A percentile compares a stretch with the other conserved stretches of the same genome.
phyloP scores from a whole-genome alignment of 2,888 invertebrate genomes.

The Drosophila yooni region DNA sequence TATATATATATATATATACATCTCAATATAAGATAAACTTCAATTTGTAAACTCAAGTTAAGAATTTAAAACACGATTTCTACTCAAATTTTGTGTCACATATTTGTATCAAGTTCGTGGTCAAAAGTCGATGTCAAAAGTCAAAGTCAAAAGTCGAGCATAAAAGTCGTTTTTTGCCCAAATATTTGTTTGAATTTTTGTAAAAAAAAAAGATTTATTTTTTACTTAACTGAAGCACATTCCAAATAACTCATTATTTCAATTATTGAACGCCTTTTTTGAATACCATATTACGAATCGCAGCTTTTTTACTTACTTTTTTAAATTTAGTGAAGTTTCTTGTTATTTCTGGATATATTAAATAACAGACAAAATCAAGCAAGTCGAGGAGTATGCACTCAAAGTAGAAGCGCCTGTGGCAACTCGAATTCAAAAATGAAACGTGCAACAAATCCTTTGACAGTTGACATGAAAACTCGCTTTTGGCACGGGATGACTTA shows the following conservation, averaged over 20 bases:
- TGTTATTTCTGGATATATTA: neutral
- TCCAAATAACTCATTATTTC: neutral
- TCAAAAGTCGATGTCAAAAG: neutral
- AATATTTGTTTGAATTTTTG: neutral
- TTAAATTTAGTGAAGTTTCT: neutral
- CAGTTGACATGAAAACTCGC: slow-evolving; percentile 78
- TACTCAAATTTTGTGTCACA: too few relatives aligned
- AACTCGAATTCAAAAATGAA: slow-evolving; percentile 21
- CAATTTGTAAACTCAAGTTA: neutral
- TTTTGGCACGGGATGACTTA: slow-evolving; percentile 53
- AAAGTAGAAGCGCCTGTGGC: slow-evolving; percentile 20
- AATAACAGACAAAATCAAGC: neutral
- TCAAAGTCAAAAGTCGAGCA: neutral
- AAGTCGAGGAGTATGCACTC: neutral
- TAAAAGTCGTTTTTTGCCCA: neutral
- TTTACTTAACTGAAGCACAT: neutral
- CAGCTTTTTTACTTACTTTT: too few relatives aligned
- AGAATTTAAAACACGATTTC: neutral
- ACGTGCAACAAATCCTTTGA: slow-evolving; percentile 70
- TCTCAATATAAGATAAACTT: neutral
- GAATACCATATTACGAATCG: neutral
- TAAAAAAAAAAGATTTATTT: neutral
- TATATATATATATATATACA: neutral
- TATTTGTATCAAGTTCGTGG: neutral
- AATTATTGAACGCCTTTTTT: neutral